A percentile compares a stretch with the other conserved stretches of the same genome.
Conservation (phyloP, 2,888 invertebrate species). For the Pseudococcus jackbeardsleyi region DNA sequence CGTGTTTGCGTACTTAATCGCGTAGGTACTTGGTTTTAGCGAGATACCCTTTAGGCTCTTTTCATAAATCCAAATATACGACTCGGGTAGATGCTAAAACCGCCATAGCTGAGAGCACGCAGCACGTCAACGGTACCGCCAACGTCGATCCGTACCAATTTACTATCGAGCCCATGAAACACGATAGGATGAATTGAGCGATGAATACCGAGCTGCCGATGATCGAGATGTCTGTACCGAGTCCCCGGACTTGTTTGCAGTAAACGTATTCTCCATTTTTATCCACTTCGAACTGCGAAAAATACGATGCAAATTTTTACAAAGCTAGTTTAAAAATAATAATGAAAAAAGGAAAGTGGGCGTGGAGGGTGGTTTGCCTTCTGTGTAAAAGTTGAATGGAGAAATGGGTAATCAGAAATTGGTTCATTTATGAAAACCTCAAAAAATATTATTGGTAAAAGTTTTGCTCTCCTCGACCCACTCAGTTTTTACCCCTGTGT, state of each 20-base stretch:
- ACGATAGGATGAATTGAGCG: conserved; percentile 91
- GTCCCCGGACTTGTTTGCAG: conserved; percentile 79
- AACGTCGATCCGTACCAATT: conserved; percentile 85
- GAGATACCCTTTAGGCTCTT: not conserved
- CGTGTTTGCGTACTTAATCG: too few relatives aligned
- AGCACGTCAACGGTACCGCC: conserved; percentile 88
- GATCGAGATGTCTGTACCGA: conserved; percentile 95
- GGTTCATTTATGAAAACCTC: too few relatives aligned
- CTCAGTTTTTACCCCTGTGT: too few relatives aligned
- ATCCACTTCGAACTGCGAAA: conserved; percentile 67
- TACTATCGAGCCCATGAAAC: conserved; percentile 89
- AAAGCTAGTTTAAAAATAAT: not conserved
- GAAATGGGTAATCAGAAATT: too few relatives aligned
- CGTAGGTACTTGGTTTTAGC: not conserved
- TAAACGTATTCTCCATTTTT: conserved; percentile 46
- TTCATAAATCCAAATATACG: conserved; percentile 87
- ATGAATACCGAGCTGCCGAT: conserved; percentile 96
- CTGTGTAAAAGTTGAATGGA: too few relatives aligned
- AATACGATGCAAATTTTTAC: not conserved
- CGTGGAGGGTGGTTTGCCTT: too few relatives aligned
- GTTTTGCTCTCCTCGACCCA: too few relatives aligned
- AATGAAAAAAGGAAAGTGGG: not conserved
- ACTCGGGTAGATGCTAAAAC: conserved; percentile 88
- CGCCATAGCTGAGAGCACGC: conserved; percentile 86
- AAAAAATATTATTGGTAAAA: too few relatives aligned